Evolutionary conservation across 2,113 vertebrate species (phyloP), one percentile per base, ranked within the genome.

Genomic region (Tichodroma muraria): DNA sequence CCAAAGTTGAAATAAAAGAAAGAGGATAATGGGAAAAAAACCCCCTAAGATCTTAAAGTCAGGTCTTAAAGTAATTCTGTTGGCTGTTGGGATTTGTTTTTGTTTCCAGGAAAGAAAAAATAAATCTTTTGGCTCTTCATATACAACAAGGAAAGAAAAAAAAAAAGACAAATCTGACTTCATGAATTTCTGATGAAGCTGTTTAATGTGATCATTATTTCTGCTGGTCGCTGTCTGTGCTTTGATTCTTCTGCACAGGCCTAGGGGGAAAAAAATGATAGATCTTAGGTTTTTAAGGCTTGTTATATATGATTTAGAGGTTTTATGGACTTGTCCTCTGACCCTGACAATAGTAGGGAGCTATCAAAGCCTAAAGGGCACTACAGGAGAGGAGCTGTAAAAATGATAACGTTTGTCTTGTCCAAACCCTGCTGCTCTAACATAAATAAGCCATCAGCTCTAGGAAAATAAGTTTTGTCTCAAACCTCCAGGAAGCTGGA

Each of bases 311-410:
- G 96, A 96, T 97, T 97, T 94, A 96, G 93, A 82, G 91, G 68
- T 91, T 97, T 96, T 93, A 97, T 96, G 97, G 97, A 95, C 94
- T 95, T 96, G 96, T 96, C 97, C 96, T 97, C 93, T 97, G 97
- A 97, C 95, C 96, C 91, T 68, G 12, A 6, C 80, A 83, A 95
- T 89, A 47, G 71, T n/a, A 47, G 50, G 87, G 93, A 97, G 94
- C 93, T 94, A 45, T 93, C 66, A 85, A 68, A 89, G 88, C 93
- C 94, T 54, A 78, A 97, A 97, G 96, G 96, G 93, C 87, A 50
- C 72, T 52, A 9, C 86, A 89, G 94, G 93, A 94, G 93, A 94
- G 94, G 52, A 91, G 95, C 78, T 95, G 81, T 93, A 94, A 94
- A 93, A 93, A 90, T 50, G 88, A 93, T 93, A 95, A 94, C 7